Base-by-base conservation (phyloP, 2,113 vertebrate genomes). In the Tyrannus savana region DNA sequence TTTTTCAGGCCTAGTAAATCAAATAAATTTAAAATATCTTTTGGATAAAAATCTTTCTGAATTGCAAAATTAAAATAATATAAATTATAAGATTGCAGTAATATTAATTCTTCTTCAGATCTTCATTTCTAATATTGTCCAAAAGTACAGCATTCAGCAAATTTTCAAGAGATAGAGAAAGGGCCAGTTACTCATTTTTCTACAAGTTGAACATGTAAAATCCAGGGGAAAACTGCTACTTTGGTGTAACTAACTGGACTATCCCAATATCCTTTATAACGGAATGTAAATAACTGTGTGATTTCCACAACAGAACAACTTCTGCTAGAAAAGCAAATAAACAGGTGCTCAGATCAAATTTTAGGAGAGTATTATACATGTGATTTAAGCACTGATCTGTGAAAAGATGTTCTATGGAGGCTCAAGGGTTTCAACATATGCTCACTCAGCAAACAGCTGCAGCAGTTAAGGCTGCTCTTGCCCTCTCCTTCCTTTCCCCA, bases 391-490 rank as follows among this genome's bases (percentile, higher is more conserved):
- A 86, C 14, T 86, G 90, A 90, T 37, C 90, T 84, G 47, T 52
- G 60, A 79, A 67, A 93, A 83, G 53, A 53, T 59, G 35, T 55
- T 94, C 67, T 74, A 39, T 46, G 39, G 30, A 83, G 27, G 79
- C 85, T 88, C 55, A 88, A 88, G 72, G 85, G 63, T 72, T 90
- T 31, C 35, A 58, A 46, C 79, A 90, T 73, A 46, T 42, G 85
- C 50, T 88, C 79, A 66, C 59, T 86, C 39, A 58, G 44, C 47
- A 68, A 93, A 90, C 78, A 94, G 94, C 75, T 90, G 88, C 83
- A 90, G 72, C 46, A 80, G 75, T 42, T 73, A 71, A 58, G 47
- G 86, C 83, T 86, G 63, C 46, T 94, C 35, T 63, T 42, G 35
- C 35, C 21, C 44, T 79, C 63, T 55, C 79, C 46, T 59, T 76